Evolutionary conservation across 2,113 vertebrate genomes (phyloP).

Genomic region (Notothenia coriiceps): DNA sequence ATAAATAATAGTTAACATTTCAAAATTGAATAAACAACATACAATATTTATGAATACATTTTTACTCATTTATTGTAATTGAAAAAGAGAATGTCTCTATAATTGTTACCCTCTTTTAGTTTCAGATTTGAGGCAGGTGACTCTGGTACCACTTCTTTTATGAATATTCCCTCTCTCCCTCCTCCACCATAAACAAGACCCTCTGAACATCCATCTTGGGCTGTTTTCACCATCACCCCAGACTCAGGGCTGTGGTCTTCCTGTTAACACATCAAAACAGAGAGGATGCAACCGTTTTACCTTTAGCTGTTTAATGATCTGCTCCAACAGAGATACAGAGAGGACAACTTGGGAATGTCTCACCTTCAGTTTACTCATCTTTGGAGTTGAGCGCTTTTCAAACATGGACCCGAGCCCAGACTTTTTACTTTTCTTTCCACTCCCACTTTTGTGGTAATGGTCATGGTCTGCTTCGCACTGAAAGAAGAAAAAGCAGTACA

Average conservation of each 20-base stretch:
- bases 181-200: conserved; percentile 93
- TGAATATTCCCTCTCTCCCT: conserved; percentile 90
- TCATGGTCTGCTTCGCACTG: conserved; percentile 79
- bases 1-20: too few species aligned
- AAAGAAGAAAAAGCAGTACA: conserved; percentile 7
- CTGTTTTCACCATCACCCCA: conserved; percentile 89
- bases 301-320: not conserved
- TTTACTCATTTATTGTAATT: not conserved
- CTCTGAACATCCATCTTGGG: conserved; percentile 88
- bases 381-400: conserved; percentile 82
- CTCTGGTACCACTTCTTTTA: conserved; percentile 91
- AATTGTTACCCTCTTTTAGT: conserved; percentile 90
- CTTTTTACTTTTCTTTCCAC: conserved; percentile 81
- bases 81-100: not conserved
- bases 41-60: too few species aligned
- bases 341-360: conserved; percentile 43
- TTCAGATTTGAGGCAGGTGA: conserved; percentile 91
- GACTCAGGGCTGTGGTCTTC: conserved; percentile 75
- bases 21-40: too few species aligned
- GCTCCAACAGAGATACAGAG: not conserved
- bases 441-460: conserved; percentile 65
- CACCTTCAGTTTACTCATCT: conserved; percentile 89
- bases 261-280: conserved; percentile 62
- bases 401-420: conserved; percentile 83
- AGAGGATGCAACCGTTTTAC: not conserved